Base-by-base conservation (phyloP, 2,888 invertebrate genomes). In the Petrolisthes manimaculis region DNA sequence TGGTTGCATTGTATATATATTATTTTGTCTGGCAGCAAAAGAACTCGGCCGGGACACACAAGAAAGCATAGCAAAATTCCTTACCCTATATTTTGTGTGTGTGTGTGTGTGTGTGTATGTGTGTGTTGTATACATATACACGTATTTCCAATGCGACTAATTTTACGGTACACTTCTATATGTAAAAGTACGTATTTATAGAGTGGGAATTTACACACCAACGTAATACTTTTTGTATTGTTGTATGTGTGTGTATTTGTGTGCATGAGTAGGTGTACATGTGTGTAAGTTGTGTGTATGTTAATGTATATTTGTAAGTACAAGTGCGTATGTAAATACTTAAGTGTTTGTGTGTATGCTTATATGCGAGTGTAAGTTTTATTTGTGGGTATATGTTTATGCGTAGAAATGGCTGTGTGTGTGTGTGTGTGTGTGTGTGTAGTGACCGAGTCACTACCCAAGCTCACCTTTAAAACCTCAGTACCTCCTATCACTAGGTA, bases 301-400 rank as follows among this genome's bases (percentile, higher is more conserved):
- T 67, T 14, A 1, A 67, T 77, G 6, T 12, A 77, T 77, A 77
- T 77, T 24, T 77, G 37, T 77, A 5, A 24, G 37, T 77, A 77
- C 0, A 77, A 24, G 37, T 77, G 37, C 4, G 12, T 77, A 77
- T 77, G 37, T 77, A 12, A 5, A 77, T 83, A 67, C 14, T 51
- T 69, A 83, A 0, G 37, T 83, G 71, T 83, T 71, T 83, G 9
- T 83, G 71, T 71, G 37, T 83, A 83, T 24, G 37, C 71, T 71
- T 83, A 83, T 71, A 37, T 61, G 21, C 12, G 24, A 71, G 37
- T 69, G 24, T 69, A 83, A 71, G 37, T 77, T 24, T 77, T 24
- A 24, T 5, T 77, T 77, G 37, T 77, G 12, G 5, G 37, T 77
- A 1, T 77, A 77, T 77, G 37, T 21, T 24, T 77, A 77, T 77